Evolutionary conservation across 2,113 vertebrate genomes (phyloP), one percentile per base, ranked within the genome.

Genomic region (Menidia beryllina): DNA sequence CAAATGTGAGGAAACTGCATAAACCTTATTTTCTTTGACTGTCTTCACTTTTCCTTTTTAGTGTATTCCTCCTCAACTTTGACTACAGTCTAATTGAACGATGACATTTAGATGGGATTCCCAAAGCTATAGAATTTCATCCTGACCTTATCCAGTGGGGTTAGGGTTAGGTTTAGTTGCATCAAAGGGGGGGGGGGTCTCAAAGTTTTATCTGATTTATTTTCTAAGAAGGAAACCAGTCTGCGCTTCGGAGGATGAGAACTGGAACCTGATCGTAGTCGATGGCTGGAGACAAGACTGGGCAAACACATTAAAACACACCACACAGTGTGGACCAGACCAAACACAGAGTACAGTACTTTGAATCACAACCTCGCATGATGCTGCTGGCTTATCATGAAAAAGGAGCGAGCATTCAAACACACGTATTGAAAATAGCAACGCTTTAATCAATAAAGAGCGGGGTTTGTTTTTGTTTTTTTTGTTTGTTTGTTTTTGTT

Each of bases 401-500:
- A 87, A 88, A 88, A 92, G 81, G 85, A 89, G 87, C 81, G 54
- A 90, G 86, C 85, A 78, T 91, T 91, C 85, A 88, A 90, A 91
- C 88, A 85, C 83, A 86, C 55, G 67, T 85, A 88, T 91, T 90
- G 89, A 92, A 92, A 91, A 90, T 91, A 91, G 85, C 90, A 92
- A 90, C 79, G 90, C 84, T 91, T 91, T 90, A 89, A 92, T 91
- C 90, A 89, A 92, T 90, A 92, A 92, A 90, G 89, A 89, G 85
- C 86, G 63, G 82, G n/a, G n/a, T n/a, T n/a, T n/a, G n/a, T n/a
- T n/a, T n/a, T n/a, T n/a, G n/a, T n/a, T n/a, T n/a, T n/a, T n/a
- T n/a, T n/a, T n/a, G n/a, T n/a, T n/a, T n/a, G n/a, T n/a, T n/a
- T n/a, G n/a, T n/a, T n/a, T n/a, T n/a, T n/a, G n/a, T n/a, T 88